Conservation (phyloP, 2,113 vertebrate genomes). For the Dipodomys ordii region DNA sequence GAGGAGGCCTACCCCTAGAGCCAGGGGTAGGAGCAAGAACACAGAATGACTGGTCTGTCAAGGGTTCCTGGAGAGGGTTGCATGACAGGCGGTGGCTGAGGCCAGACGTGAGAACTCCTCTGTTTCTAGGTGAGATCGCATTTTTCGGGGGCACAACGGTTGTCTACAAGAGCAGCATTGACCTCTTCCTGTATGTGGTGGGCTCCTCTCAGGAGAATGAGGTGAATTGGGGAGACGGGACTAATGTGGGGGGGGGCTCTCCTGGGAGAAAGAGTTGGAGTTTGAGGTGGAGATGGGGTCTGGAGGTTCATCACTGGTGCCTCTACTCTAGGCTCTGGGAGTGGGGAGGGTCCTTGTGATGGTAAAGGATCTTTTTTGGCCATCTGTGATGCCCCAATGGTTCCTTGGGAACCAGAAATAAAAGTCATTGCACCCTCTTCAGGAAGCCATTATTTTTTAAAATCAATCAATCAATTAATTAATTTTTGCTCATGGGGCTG, state of each 20-base stretch:
- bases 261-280: not conserved
- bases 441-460: not conserved
- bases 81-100: not conserved
- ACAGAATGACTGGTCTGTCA: not conserved
- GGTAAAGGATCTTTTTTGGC: not conserved
- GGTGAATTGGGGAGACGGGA: conserved; percentile 83
- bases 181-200: conserved; percentile 96
- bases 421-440: not conserved
- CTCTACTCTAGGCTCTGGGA: not conserved
- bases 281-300: not conserved
- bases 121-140: conserved; percentile 92
- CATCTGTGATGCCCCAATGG: not conserved
- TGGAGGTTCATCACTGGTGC: not conserved
- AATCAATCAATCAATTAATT: no score
- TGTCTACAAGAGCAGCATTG: conserved; percentile 96
- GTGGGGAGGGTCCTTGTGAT: not conserved
- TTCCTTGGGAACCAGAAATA: conserved; percentile 6
- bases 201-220: conserved; percentile 96
- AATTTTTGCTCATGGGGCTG: no score
- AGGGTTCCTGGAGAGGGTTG: not conserved
- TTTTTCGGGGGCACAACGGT: conserved; percentile 95
- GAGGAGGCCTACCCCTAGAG: not conserved
- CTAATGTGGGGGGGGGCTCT: not conserved
- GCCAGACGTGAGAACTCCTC: not conserved
- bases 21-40: not conserved